phyloP scores from a whole-genome alignment of 2,888 invertebrate species.

The Melinaea marsaeus region DNA sequence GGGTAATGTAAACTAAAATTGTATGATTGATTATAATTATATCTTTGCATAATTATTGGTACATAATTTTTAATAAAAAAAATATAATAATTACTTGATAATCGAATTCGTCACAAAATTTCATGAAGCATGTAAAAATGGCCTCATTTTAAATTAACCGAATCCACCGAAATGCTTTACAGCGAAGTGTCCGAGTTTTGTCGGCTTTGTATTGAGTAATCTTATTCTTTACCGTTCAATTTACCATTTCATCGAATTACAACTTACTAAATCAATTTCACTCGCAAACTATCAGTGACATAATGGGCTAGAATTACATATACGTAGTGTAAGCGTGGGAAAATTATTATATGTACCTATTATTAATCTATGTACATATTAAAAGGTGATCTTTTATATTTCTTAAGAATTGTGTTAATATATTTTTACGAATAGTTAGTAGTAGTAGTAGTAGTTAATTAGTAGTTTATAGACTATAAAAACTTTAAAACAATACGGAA shows the following conservation, averaged over 20 bases:
- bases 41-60: too few relatives aligned
- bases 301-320: constrained; percentile 24
- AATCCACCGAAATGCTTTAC: background rate
- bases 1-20: too few relatives aligned
- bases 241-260: constrained; percentile 6
- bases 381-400: too few relatives aligned
- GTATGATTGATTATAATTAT: too few relatives aligned
- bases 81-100: too few relatives aligned
- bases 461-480: background rate
- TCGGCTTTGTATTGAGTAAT: background rate
- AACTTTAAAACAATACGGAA: too few relatives aligned
- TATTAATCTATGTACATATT: constrained; percentile 2
- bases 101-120: too few relatives aligned
- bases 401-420: too few relatives aligned
- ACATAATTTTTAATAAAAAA: too few relatives aligned
- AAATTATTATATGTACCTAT: constrained; percentile 14
- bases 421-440: too few relatives aligned
- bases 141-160: too few relatives aligned
- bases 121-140: too few relatives aligned
- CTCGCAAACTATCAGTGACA: constrained; percentile 28
- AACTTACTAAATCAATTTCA: constrained; percentile 25
- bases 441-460: background rate
- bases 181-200: background rate
- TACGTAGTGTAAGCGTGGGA: constrained; percentile 30
- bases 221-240: constrained; percentile 1